Evolutionary conservation across 1,140 invertebrate genomes (phyloP).

Genomic region (Thaumetopoea pityocampa): DNA sequence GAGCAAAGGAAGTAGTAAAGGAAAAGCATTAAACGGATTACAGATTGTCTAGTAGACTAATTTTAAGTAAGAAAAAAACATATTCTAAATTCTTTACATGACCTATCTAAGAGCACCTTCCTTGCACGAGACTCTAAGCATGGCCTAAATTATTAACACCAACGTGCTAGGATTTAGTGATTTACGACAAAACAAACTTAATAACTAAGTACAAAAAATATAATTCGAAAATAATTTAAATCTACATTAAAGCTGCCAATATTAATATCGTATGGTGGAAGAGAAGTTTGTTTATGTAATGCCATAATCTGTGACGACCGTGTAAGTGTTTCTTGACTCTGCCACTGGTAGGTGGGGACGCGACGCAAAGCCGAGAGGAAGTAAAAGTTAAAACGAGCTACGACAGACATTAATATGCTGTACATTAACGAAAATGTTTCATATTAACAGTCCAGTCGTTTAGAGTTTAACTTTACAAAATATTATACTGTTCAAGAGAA

Average conservation of each 20-base stretch:
- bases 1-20: too few species aligned
- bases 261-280: slow-evolving; percentile 46
- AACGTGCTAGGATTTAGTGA: slow-evolving; percentile 12
- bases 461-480: too few species aligned
- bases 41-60: too few species aligned
- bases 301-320: slow-evolving; percentile 3
- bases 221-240: slow-evolving; percentile 52
- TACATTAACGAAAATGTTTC: too few species aligned
- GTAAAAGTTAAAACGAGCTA: background rate
- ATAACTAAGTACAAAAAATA: slow-evolving; percentile 63
- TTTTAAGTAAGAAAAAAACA: too few species aligned
- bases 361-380: background rate
- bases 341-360: background rate
- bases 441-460: too few species aligned
- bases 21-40: too few species aligned
- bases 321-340: slow-evolving; percentile 6
- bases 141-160: slow-evolving; percentile 3
- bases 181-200: slow-evolving; percentile 18
- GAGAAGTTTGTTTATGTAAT: slow-evolving; percentile 14
- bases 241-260: slow-evolving; percentile 63
- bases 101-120: slow-evolving; percentile 12
- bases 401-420: too few species aligned
- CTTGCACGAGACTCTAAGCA: background rate
- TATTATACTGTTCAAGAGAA: too few species aligned
- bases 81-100: too few species aligned